Conservation (phyloP, 2,888 invertebrate genomes). For the Callimorpha dominula region DNA sequence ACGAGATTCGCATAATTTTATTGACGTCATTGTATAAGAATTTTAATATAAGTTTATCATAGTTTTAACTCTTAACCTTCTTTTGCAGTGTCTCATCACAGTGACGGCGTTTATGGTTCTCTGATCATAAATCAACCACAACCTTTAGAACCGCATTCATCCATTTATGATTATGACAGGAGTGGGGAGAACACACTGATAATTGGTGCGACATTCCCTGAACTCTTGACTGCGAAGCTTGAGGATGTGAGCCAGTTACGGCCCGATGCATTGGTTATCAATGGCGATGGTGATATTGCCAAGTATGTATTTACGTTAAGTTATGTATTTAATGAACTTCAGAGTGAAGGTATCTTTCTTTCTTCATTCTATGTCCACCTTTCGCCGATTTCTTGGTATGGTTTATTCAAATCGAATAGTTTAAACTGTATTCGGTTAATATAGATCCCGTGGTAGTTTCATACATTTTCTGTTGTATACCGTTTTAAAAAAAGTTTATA, state of each 20-base stretch:
- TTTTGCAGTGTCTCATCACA: constrained; percentile 86
- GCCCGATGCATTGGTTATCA: constrained; percentile 74
- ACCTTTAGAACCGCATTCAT: constrained; percentile 73
- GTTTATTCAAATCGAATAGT: no score
- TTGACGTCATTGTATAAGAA: not conserved
- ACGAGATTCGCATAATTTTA: no score
- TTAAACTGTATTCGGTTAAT: no score
- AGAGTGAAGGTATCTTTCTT: not conserved
- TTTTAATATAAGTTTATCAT: not conserved
- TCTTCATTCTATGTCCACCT: no score
- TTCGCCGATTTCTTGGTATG: no score
- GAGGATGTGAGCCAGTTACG: constrained; percentile 68
- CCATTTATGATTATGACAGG: constrained; percentile 79
- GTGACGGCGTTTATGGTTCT: constrained; percentile 87
- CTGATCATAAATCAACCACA: constrained; percentile 85
- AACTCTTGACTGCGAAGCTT: constrained; percentile 85
- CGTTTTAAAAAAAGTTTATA: no score
- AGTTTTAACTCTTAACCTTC: constrained; percentile 4
- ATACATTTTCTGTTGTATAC: not conserved
- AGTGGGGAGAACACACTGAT: constrained; percentile 80
- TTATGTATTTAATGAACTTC: not conserved
- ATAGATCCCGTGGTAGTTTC: not conserved
- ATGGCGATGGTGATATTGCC: constrained; percentile 65
- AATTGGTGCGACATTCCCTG: constrained; percentile 82
- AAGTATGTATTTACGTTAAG: constrained; percentile 65